These are phyloP conservation scores for Simalia tracyae DNA, from an alignment of 2,797 vertebrate genomes.

Conservation along the genomic window DNA sequence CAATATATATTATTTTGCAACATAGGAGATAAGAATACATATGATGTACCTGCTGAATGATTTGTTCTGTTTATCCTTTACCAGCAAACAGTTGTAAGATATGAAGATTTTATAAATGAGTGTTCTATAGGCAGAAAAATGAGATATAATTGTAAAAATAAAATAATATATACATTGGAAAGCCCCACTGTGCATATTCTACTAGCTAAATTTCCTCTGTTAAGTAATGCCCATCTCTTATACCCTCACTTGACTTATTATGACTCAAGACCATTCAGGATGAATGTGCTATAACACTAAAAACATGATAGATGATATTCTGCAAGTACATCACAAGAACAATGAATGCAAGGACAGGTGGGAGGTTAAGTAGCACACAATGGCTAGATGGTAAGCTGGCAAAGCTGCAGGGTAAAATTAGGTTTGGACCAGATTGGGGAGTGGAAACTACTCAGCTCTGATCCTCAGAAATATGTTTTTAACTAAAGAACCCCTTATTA, in stretches of 20 bases:
- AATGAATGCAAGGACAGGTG: background rate
- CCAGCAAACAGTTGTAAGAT: background rate
- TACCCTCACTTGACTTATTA: background rate
- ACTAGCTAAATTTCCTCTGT: background rate
- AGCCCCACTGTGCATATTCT: background rate
- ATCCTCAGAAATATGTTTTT: background rate
- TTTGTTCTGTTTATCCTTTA: background rate
- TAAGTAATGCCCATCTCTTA: background rate
- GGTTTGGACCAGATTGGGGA: background rate
- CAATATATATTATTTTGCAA: slow-evolving; percentile 8
- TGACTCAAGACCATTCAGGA: background rate
- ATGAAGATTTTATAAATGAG: background rate
- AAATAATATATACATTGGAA: background rate
- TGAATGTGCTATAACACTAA: too few relatives aligned
- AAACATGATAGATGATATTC: background rate
- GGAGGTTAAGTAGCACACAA: background rate
- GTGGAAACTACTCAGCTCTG: background rate
- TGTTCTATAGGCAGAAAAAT: background rate
- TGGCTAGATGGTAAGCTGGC: background rate
- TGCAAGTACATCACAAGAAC: background rate
- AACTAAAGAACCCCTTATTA: background rate
- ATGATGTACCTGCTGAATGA: background rate
- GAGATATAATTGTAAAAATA: background rate
- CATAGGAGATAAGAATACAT: slow-evolving; percentile 33
- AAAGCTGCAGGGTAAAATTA: background rate